A percentile compares a stretch with the other conserved stretches of the same genome.
These are phyloP conservation scores for Cathartes aura DNA, from an alignment of 2,113 vertebrate genomes.

Conservation along the genomic window DNA sequence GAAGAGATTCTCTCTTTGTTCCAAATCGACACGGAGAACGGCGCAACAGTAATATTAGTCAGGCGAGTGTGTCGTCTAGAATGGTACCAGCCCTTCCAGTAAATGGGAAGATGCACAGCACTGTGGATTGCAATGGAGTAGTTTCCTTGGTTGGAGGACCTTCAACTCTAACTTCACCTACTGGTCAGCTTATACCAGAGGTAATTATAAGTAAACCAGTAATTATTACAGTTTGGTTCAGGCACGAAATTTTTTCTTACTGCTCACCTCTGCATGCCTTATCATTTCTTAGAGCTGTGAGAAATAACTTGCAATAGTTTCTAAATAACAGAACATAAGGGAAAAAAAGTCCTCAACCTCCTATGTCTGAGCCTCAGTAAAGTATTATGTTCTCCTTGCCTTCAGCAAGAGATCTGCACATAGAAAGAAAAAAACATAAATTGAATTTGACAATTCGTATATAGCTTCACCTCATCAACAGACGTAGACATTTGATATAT, in stretches of 20 bases:
- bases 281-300: not conserved
- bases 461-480: not conserved
- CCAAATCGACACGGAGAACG: constrained; percentile 83
- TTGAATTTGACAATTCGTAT: not conserved
- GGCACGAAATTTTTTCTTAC: not conserved
- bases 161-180: constrained; percentile 86
- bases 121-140: constrained; percentile 93
- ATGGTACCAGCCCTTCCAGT: constrained; percentile 81
- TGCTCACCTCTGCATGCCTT: not conserved
- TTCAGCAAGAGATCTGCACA: not conserved
- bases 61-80: constrained; percentile 87
- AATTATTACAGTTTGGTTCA: constrained; percentile 43
- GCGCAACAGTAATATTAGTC: constrained; percentile 88
- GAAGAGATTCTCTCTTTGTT: constrained; percentile 89
- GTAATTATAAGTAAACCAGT: constrained; percentile 83
- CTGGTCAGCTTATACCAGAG: constrained; percentile 85
- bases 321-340: not conserved
- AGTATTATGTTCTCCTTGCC: not conserved
- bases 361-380: not conserved
- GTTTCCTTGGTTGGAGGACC: constrained; percentile 88
- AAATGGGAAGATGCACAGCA: constrained; percentile 90
- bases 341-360: not conserved
- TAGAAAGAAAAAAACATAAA: not conserved
- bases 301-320: constrained; percentile 7
- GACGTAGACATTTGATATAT: not conserved